Percentiles rank a stretch among this genome's conserved stretches.
These are phyloP conservation scores for Lepilemur septentrionalis DNA, from an alignment of 2,797 vertebrate species.

Conservation along the genomic window DNA sequence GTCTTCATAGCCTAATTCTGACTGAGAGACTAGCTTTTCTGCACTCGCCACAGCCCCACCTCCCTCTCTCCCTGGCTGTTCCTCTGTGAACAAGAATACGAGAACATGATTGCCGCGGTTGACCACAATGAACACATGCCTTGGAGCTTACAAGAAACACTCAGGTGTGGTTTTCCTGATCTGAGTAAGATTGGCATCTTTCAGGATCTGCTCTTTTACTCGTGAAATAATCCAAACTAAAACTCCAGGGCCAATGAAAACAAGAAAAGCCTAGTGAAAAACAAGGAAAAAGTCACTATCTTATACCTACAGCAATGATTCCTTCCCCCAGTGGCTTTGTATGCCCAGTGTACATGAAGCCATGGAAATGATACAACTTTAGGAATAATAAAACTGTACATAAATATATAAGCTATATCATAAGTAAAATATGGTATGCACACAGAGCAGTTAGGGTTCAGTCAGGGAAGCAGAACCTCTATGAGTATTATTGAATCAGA, in stretches of 20 bases:
- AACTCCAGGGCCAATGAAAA: neutral
- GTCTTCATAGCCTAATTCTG: neutral
- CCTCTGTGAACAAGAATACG: neutral
- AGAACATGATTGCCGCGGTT: neutral
- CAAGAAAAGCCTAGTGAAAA: neutral
- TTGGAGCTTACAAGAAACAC: conserved; percentile 34
- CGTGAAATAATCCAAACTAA: neutral
- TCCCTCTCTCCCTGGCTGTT: too few relatives aligned
- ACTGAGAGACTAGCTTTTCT: neutral
- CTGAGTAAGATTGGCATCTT: neutral
- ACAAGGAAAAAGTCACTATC: neutral
- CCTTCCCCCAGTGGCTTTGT: rapidly evolving
- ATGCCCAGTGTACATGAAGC: neutral
- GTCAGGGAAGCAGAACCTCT: neutral
- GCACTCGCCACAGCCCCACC: neutral
- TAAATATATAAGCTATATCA: neutral
- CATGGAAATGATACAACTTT: neutral
- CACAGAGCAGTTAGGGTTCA: neutral
- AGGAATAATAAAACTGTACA: neutral
- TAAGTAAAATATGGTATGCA: neutral
- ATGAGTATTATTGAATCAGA: neutral
- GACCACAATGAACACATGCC: neutral
- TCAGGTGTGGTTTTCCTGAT: conserved; percentile 39
- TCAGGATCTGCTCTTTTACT: neutral
- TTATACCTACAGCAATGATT: rapidly evolving